These are phyloP conservation scores for Pseudochirops corinnae DNA, from an alignment of 2,797 vertebrate genomes.

Conservation along the genomic window DNA sequence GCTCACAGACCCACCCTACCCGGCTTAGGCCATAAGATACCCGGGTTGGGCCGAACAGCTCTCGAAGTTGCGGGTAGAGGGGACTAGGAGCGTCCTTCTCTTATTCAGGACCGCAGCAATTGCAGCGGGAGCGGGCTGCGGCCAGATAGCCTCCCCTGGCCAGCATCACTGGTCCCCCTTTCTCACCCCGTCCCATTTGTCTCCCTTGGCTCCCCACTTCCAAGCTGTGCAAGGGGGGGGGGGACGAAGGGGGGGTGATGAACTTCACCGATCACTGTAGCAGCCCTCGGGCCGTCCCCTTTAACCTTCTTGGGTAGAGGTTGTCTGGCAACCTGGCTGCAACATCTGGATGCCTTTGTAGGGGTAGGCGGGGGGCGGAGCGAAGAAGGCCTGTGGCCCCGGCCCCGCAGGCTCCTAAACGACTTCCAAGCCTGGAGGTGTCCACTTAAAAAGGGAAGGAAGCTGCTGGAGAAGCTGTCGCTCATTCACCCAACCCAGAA, in stretches of 20 bases:
- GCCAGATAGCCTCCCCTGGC: too few relatives aligned
- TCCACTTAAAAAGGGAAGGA: constrained; percentile 28
- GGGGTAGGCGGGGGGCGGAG: background rate
- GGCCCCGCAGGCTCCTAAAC: background rate
- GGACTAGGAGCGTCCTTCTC: background rate
- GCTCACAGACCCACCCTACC: background rate
- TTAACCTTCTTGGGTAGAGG: background rate
- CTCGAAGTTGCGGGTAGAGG: background rate
- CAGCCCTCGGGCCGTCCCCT: background rate
- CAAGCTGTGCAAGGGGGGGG: background rate
- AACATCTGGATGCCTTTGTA: background rate
- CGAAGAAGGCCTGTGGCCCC: background rate
- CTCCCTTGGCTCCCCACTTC: background rate
- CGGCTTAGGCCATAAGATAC: background rate
- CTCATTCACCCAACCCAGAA: background rate
- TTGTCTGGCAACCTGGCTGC: constrained; percentile 11
- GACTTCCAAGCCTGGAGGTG: constrained; percentile 27
- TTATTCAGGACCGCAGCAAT: background rate
- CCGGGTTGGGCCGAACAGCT: background rate
- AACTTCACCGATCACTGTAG: background rate
- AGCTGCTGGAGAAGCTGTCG: background rate
- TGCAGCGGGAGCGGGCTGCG: background rate
- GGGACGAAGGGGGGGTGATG: too few relatives aligned
- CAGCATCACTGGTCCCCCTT: background rate
- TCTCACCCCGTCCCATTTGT: background rate